Base-by-base conservation (phyloP, 2,888 invertebrate genomes). In the Sclerodermus sp. region DNA sequence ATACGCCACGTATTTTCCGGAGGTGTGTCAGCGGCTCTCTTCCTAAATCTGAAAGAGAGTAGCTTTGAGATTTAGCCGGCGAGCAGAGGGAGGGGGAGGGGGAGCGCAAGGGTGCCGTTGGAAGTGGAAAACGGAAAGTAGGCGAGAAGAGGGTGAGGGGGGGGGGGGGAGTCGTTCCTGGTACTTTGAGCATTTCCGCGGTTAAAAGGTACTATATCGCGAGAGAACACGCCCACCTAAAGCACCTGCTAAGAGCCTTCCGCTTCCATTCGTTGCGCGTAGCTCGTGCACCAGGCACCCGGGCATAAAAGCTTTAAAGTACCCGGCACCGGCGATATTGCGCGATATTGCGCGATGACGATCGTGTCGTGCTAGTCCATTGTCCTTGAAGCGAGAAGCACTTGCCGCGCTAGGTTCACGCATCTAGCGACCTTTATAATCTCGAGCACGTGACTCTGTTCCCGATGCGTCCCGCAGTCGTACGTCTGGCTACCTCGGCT, bases 191-290 rank as follows among this genome's bases (percentile, higher is more conserved):
- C 61, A 53, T 65, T 70, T 62, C 61, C 57, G 62, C 58, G 64
- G 68, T 70, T 71, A 70, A 73, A 72, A 70, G 72, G 70, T 62
- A 66, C 66, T 67, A 68, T 68, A 69, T 67, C 52, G 57, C 55
- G 58, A 57, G 51, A 55, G 57, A 66, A 64, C 67, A 66, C 68
- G 60, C 64, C 67, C 62, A 63, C 64, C 57, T 62, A 62, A 66
- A 71, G 68, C 68, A 66, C 68, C 66, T 62, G 69, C 69, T 71
- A 66, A 73, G 71, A 70, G 70, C 68, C 60, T 66, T 71, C 60
- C 64, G 59, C 57, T 58, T 60, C 58, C 62, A 60, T 63, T 64
- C 55, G 23, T 23, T 23, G 23, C 8, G 23, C 23, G 23, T 23
- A 3, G 23, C 3, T 8, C 8, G 23, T 23, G 23, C 23, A 8